A percentile compares a stretch with the other conserved stretches of the same genome.
These are phyloP conservation scores for Cheilosia variabilis DNA, from an alignment of 2,888 invertebrate species.

Conservation along the genomic window DNA sequence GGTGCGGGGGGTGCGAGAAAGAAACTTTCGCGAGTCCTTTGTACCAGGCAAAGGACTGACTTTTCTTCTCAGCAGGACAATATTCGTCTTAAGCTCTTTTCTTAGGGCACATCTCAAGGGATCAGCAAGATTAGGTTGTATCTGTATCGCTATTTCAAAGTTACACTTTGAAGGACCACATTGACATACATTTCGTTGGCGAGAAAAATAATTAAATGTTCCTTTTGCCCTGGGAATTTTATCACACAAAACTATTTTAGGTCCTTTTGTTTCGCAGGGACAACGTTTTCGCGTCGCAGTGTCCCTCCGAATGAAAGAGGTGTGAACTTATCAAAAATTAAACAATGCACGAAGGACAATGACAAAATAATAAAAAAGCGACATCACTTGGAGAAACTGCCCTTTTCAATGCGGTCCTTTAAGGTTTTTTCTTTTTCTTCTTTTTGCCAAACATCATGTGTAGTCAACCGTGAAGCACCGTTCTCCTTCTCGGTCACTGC, in stretches of 20 bases:
- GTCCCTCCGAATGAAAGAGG: conserved; percentile 39
- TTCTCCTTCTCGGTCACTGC: conserved; percentile 8
- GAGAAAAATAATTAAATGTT: conserved; percentile 66
- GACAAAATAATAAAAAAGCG: conserved; percentile 43
- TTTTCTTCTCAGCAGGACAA: conserved; percentile 52
- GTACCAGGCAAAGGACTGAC: conserved; percentile 25
- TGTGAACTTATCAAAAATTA: conserved; percentile 73
- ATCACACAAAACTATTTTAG: conserved; percentile 20
- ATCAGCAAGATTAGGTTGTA: conserved; percentile 61
- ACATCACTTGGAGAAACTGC: conserved; percentile 43
- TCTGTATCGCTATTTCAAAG: conserved; percentile 41
- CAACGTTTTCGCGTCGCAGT: conserved; percentile 16
- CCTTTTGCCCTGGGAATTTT: conserved; percentile 45
- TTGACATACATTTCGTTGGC: conserved; percentile 33
- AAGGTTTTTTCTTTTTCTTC: not conserved
- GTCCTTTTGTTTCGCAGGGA: conserved; percentile 46
- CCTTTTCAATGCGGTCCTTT: conserved; percentile 51
- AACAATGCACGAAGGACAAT: conserved; percentile 65
- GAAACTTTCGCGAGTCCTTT: conserved; percentile 57
- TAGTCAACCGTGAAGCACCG: conserved; percentile 53
- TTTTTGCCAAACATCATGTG: conserved; percentile 44
- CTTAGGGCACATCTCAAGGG: conserved; percentile 54
- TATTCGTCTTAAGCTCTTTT: conserved; percentile 61
- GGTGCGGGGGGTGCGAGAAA: not conserved
- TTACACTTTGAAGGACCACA: conserved; percentile 18